Evolutionary conservation across 1,140 invertebrate genomes (phyloP).

Genomic region (Procambarus virginalis): DNA sequence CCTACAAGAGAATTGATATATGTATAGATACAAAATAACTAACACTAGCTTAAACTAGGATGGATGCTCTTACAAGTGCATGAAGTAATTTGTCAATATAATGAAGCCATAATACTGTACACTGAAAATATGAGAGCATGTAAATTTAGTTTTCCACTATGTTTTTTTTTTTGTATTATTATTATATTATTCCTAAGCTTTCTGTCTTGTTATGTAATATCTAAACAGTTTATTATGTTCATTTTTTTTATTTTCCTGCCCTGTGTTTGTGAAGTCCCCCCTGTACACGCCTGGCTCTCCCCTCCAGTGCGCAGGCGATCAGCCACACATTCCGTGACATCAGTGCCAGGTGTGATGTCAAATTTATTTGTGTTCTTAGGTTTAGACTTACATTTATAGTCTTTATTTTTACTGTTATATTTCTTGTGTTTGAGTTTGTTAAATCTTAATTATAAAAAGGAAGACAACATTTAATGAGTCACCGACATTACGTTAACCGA

Average conservation of each 20-base stretch:
- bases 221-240: conserved; percentile 25
- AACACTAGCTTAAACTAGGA: background rate
- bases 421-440: background rate
- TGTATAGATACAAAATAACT: background rate
- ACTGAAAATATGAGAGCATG: conserved; percentile 23
- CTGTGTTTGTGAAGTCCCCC: conserved; percentile 50
- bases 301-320: conserved; percentile 35
- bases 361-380: background rate
- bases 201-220: background rate
- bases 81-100: conserved; percentile 16
- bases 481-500: too few relatives aligned
- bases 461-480: background rate
- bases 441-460: background rate
- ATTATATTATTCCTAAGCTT: background rate
- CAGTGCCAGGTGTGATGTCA: conserved; percentile 38
- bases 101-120: background rate
- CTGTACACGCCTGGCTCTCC: conserved; percentile 48
- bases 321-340: conserved; percentile 15
- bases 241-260: conserved; percentile 1
- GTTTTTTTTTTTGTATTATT: background rate
- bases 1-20: background rate
- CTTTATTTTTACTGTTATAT: background rate
- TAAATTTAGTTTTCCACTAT: background rate
- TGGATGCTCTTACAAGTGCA: conserved; percentile 33
- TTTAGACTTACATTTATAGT: background rate